A percentile compares a stretch with the other conserved stretches of the same genome.
These are phyloP conservation scores for Lordiphosa collinella DNA, from an alignment of 1,140 invertebrate genomes.

Conservation along the genomic window DNA sequence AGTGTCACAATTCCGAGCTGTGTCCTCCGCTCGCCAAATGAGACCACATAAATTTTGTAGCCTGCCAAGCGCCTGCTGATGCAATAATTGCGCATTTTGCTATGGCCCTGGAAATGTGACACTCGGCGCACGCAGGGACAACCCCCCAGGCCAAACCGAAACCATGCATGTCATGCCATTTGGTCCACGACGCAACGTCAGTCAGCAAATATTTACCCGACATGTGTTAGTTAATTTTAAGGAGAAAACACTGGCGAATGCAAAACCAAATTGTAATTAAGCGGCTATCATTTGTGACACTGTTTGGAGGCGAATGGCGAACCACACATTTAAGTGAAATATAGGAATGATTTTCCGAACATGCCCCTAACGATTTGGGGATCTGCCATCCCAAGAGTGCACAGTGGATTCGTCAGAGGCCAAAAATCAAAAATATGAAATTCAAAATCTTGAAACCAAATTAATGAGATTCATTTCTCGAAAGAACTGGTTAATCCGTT, in stretches of 20 bases:
- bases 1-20: slow-evolving; percentile 59
- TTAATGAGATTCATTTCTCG: no score
- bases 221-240: slow-evolving; percentile 19
- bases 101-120: slow-evolving; percentile 38
- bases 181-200: neutral
- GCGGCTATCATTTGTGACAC: slow-evolving; percentile 25
- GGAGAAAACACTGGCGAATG: neutral
- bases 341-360: no score
- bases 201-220: slow-evolving; percentile 35
- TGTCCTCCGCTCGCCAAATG: slow-evolving; percentile 41
- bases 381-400: no score
- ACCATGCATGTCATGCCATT: slow-evolving; percentile 11
- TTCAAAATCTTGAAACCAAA: no score
- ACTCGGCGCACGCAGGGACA: slow-evolving; percentile 19
- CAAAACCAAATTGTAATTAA: slow-evolving; percentile 47
- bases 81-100: slow-evolving; percentile 52
- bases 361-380: no score
- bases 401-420: no score
- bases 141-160: slow-evolving; percentile 17
- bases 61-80: slow-evolving; percentile 23
- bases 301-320: neutral
- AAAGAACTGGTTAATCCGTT: no score
- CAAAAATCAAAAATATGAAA: no score
- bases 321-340: no score
- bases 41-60: slow-evolving; percentile 59